A percentile compares a stretch with the other conserved stretches of the same genome.
Conservation (phyloP, 2,797 vertebrate genomes). For the Eidolon dupreanum region DNA sequence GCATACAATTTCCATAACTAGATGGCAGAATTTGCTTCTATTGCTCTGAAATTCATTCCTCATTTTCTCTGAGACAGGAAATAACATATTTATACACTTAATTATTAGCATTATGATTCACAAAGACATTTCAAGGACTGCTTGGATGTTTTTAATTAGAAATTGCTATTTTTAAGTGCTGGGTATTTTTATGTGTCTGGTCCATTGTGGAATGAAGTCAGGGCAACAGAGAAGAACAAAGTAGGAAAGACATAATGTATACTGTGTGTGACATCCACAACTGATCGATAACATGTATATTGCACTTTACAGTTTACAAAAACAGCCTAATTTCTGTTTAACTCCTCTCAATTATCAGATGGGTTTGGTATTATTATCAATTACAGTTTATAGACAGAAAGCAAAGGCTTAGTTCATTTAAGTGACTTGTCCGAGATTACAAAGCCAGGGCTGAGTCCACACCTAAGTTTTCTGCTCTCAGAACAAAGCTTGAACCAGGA, state of each 20-base stretch:
- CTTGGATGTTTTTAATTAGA: conserved; percentile 35
- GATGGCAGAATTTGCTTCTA: background rate
- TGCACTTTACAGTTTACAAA: background rate
- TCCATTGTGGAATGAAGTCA: background rate
- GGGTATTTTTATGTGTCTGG: background rate
- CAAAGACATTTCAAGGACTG: background rate
- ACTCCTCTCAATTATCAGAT: background rate
- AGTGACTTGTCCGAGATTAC: conserved; percentile 31
- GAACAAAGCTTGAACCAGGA: background rate
- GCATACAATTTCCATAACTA: background rate
- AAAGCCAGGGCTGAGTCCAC: background rate
- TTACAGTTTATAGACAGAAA: background rate
- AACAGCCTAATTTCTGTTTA: background rate
- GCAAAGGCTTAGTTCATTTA: background rate
- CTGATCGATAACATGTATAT: no score
- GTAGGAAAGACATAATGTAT: background rate
- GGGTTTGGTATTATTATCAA: background rate
- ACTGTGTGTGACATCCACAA: background rate
- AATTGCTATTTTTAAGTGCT: background rate
- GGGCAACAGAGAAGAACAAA: background rate
- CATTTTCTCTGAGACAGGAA: conserved; percentile 49
- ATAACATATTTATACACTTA: conserved; percentile 43
- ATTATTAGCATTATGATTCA: conserved; percentile 50
- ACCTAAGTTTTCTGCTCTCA: background rate
- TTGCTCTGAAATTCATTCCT: conserved; percentile 40